A percentile compares a stretch with the other conserved stretches of the same genome.
phyloP scores from a whole-genome alignment of 1,140 invertebrate species.

The Drosophila nasuta region DNA sequence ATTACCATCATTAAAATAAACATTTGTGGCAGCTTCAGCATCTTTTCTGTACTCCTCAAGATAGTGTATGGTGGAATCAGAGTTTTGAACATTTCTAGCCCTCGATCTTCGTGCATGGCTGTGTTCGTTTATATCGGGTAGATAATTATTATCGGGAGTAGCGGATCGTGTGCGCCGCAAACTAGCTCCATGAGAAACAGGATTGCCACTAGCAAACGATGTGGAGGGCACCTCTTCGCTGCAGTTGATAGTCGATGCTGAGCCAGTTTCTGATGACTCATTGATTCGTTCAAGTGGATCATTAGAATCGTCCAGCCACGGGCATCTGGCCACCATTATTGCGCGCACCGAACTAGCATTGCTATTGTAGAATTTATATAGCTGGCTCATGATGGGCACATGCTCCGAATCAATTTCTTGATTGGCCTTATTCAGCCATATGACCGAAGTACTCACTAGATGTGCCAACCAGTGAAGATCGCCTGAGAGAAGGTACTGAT shows the following conservation, averaged over 20 bases:
- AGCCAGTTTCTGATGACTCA: background rate
- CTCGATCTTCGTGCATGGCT: constrained; percentile 44
- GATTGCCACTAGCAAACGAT: constrained; percentile 58
- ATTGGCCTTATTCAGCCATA: constrained; percentile 94
- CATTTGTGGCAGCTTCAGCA: constrained; percentile 28
- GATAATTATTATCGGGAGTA: constrained; percentile 66
- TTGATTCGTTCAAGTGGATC: constrained; percentile 57
- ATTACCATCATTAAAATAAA: constrained; percentile 23
- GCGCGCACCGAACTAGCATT: constrained; percentile 90
- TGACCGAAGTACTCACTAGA: constrained; percentile 91
- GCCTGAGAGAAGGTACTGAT: constrained; percentile 92
- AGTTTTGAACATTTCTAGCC: constrained; percentile 34
- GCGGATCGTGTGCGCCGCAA: constrained; percentile 54
- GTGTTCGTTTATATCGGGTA: constrained; percentile 68
- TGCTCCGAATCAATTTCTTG: constrained; percentile 93
- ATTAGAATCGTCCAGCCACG: constrained; percentile 78
- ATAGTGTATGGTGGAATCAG: constrained; percentile 72
- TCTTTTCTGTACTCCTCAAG: constrained; percentile 70
- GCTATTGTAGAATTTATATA: constrained; percentile 93
- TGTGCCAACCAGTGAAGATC: constrained; percentile 92
- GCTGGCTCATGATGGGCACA: constrained; percentile 91
- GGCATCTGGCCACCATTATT: constrained; percentile 85
- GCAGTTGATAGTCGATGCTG: constrained; percentile 10
- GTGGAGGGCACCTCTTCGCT: constrained; percentile 10
- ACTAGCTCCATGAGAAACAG: constrained; percentile 65